Evolutionary conservation across 2,888 invertebrate genomes (phyloP).

Genomic region (Xanthorhoe designata): DNA sequence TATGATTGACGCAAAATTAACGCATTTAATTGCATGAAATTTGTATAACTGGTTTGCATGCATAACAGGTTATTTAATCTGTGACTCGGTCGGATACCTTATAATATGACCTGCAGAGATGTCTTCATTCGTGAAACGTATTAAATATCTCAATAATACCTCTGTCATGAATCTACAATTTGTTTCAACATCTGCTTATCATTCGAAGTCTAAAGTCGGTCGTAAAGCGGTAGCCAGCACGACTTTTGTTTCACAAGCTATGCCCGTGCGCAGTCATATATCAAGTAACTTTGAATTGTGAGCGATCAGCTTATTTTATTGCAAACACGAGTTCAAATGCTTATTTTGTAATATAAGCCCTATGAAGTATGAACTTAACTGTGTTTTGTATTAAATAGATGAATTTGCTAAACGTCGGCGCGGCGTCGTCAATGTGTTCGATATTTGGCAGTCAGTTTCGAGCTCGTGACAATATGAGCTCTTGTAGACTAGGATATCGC

Average conservation of each 20-base stretch:
- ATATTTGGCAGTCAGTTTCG: conserved; percentile 29
- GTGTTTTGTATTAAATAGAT: conserved; percentile 18
- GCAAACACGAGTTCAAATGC: conserved; percentile 38
- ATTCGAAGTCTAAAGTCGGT: conserved; percentile 50
- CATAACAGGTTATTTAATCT: neutral
- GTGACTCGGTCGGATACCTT: neutral
- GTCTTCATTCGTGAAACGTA: conserved; percentile 9
- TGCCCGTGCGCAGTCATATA: conserved; percentile 53
- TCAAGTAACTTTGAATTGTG: conserved; percentile 53
- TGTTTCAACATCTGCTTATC: conserved; percentile 61
- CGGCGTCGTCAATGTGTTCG: conserved; percentile 5
- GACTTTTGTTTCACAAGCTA: conserved; percentile 60
- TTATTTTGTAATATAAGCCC: conserved; percentile 33
- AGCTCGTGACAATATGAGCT: conserved; percentile 33
- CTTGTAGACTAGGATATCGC: conserved; percentile 12
- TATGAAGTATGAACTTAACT: conserved; percentile 25
- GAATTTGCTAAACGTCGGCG: conserved; percentile 24
- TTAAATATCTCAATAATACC: conserved; percentile 29
- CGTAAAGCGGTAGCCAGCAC: conserved; percentile 51
- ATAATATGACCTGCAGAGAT: neutral
- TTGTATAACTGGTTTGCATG: neutral
- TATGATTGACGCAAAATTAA: conserved; percentile 6
- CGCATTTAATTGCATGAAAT: neutral
- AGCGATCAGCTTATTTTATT: conserved; percentile 55
- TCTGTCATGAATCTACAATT: conserved; percentile 51